Evolutionary conservation across 2,797 vertebrate species (phyloP).

Genomic region (Naso thynnoides): DNA sequence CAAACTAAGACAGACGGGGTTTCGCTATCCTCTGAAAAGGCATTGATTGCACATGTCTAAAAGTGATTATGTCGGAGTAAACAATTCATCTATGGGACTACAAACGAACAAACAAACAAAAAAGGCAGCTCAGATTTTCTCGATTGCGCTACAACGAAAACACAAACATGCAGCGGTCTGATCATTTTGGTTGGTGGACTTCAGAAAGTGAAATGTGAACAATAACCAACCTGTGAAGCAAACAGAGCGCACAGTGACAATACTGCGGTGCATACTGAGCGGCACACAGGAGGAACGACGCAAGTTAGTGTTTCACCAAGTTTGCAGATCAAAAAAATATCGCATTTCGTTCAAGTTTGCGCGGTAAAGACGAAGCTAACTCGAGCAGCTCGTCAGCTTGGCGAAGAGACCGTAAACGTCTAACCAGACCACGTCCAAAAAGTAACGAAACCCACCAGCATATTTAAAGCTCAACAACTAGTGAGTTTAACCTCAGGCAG

Average conservation of each 20-base stretch:
- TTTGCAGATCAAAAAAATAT: neutral
- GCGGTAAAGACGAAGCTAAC: neutral
- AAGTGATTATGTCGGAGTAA: slow-evolving; percentile 52
- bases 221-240: slow-evolving; percentile 3
- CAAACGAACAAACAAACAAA: no score
- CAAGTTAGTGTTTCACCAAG: neutral
- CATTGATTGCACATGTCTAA: slow-evolving; percentile 65
- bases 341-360: neutral
- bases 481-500: no score
- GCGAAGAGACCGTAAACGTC: neutral
- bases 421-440: no score
- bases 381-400: neutral
- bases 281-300: slow-evolving; percentile 31
- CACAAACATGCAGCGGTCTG: slow-evolving; percentile 30
- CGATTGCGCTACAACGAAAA: slow-evolving; percentile 26
- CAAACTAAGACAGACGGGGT: slow-evolving; percentile 46
- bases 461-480: neutral
- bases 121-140: slow-evolving; percentile 70
- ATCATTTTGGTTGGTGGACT: slow-evolving; percentile 28
- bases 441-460: neutral
- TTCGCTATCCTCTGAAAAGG: slow-evolving; percentile 49
- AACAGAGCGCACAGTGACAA: slow-evolving; percentile 17
- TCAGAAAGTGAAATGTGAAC: slow-evolving; percentile 20
- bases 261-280: slow-evolving; percentile 37
- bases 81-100: slow-evolving; percentile 47